Evolutionary conservation across 1,140 invertebrate species (phyloP), one percentile per base, ranked within the genome.

Genomic region (Drusus annulatus): DNA sequence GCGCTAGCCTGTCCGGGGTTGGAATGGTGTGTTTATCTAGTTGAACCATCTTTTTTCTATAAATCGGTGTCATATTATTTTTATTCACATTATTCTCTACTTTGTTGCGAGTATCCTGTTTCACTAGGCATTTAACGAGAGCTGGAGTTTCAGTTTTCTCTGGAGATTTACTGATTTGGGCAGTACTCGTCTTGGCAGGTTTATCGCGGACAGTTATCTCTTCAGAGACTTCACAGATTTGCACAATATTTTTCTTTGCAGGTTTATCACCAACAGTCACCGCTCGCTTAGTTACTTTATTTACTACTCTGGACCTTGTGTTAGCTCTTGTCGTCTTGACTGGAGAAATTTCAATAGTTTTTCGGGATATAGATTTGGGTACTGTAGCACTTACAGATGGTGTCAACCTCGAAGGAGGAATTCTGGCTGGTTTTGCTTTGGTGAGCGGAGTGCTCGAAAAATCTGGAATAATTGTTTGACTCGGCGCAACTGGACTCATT

Each of bases 21-120:
- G 19, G 51, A 8, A 63, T 76, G 52, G 69, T n/a, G 19, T 51
- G 36, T 8, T 81, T 77, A 16, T 78, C 23, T 15, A 79, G n/a
- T 15, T 50, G 17, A 3, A 60, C 71, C 3, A 79, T 16, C 50
- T 78, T 76, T 25, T 79, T 79, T 78, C 80, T 83, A 45, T 83
- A 83, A 36, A 83, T 76, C 5, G 82, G 77, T 68, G 63, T 78
- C 21, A 62, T 36, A 56, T 65, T 78, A 45, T 13, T 8, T 80
- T 69, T 68, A 25, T 36, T 78, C 5, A 25, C 51, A 60, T n/a
- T 69, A 13, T 23, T 7, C 7, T 17, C 21, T 7, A 28, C 21
- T 58, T 79, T 79, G 1, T 54, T 31, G 1, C 25, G 50, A 10
- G 62, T 36, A 23, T n/a, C 15, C 19, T 7, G 16, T 13, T 69